Base-by-base conservation (phyloP, 2,888 invertebrate species). In the Zygothrica quintamaculata region DNA sequence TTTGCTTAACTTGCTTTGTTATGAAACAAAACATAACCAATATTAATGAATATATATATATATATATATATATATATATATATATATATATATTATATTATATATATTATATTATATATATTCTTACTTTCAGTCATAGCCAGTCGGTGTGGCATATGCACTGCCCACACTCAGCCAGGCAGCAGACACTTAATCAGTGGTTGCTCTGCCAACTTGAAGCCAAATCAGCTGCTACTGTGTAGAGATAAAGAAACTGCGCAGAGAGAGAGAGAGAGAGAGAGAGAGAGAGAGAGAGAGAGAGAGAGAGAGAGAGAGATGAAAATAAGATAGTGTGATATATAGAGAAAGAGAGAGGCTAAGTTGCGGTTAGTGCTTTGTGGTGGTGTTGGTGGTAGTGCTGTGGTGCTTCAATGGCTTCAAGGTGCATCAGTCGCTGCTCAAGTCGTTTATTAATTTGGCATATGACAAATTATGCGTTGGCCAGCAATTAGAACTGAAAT, bases 391-490 rank as follows among this genome's bases (percentile, higher is more conserved):
- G 48, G 25, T 46, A 26, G 8, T 15, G 31, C 7, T 37, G 37
- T 1, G 31, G 25, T 34, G 50, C 37, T 37, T 60, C 59, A 57
- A 66, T 60, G 55, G 57, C 73, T 57, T 40, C 46, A 40, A 73
- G 65, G 36, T 52, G 48, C 62, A 60, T 46, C 44, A 46, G 12
- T 37, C 52, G 76, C 43, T 16, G 69, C 48, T 29, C 39, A 64
- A 61, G 65, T 70, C 72, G 72, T 77, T 84, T 85, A 85, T 80
- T 80, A 80, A 84, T 84, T 84, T 84, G 85, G 76, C 84, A 85
- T 84, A 76, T 85, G 86, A 84, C 85, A 84, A 85, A 84, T 85
- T 84, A 68, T 82, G 77, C 77, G 57, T 73, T 75, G 74, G 74
- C 72, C 71, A 66, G 76, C 77, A 75, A 76, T 85, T 85, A 79